Evolutionary conservation across 2,888 invertebrate species (phyloP), one percentile per base, ranked within the genome.

Genomic region (Agrenia bidenticulata): DNA sequence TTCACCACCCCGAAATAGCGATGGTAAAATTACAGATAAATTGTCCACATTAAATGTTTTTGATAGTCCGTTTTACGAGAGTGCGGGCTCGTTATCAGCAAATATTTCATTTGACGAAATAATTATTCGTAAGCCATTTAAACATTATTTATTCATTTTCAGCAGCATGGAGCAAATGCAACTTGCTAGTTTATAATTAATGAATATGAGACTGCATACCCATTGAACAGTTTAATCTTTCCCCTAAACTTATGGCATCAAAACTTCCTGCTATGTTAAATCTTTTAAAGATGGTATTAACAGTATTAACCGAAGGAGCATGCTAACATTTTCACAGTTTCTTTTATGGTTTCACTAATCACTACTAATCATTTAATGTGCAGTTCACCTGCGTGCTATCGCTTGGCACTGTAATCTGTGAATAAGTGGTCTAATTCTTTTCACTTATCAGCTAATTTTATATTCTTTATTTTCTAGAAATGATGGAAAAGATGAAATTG

Each of bases 401-500:
- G n/a, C n/a, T n/a, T n/a, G n/a, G n/a, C n/a, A n/a, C n/a, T n/a
- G n/a, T n/a, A n/a, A n/a, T n/a, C n/a, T n/a, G n/a, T n/a, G n/a
- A n/a, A n/a, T n/a, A n/a, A n/a, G n/a, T n/a, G n/a, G n/a, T n/a
- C n/a, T n/a, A n/a, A n/a, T n/a, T n/a, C n/a, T n/a, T n/a, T n/a
- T n/a, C n/a, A n/a, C n/a, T n/a, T n/a, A n/a, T n/a, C n/a, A n/a
- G n/a, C n/a, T n/a, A n/a, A n/a, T n/a, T n/a, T n/a, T n/a, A n/a
- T n/a, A n/a, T n/a, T n/a, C n/a, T n/a, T n/a, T n/a, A n/a, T n/a
- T n/a, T n/a, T n/a, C n/a, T n/a, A n/a, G n/a, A n/a, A n/a, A n/a
- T n/a, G n/a, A n/a, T 67, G 15, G 21, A 7, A 9, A 32, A 55
- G 1, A 51, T 68, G 19, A 50, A 24, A 32, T 32, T 68, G 24